Conservation (phyloP, 2,797 vertebrate genomes). For the Sphaeramia orbicularis region DNA sequence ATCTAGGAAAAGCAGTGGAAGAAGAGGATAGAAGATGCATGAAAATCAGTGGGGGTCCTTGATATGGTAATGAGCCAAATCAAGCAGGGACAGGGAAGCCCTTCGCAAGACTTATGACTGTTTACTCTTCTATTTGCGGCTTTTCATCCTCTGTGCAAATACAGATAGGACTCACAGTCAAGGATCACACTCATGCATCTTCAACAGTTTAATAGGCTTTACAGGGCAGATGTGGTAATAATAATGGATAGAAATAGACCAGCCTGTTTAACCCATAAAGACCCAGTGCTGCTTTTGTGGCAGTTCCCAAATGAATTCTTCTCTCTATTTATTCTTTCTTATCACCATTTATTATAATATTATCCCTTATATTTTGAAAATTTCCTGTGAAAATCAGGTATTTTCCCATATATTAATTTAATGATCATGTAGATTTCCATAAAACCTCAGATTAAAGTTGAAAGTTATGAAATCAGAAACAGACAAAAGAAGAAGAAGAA, state of each 20-base stretch:
- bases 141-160: slow-evolving; percentile 19
- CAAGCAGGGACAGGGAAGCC: slow-evolving; percentile 17
- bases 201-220: slow-evolving; percentile 11
- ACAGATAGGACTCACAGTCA: slow-evolving; percentile 4
- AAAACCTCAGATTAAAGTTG: too few species aligned
- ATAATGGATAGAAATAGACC: background rate
- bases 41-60: slow-evolving; percentile 16
- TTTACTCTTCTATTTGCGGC: slow-evolving; percentile 25
- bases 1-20: background rate
- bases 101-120: slow-evolving; percentile 13
- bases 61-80: slow-evolving; percentile 35
- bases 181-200: slow-evolving; percentile 5
- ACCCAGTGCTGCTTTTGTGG: too few species aligned
- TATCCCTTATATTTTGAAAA: too few species aligned
- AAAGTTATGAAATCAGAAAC: too few species aligned
- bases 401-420: too few species aligned
- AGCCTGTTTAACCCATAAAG: too few species aligned
- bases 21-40: background rate
- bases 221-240: background rate
- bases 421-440: too few species aligned
- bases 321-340: too few species aligned
- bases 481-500: too few species aligned
- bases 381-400: too few species aligned
- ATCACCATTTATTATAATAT: too few species aligned
- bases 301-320: too few species aligned